A percentile compares a stretch with the other conserved stretches of the same genome.
Conservation (phyloP, 2,113 vertebrate species). For the Plestiodon gilberti region DNA sequence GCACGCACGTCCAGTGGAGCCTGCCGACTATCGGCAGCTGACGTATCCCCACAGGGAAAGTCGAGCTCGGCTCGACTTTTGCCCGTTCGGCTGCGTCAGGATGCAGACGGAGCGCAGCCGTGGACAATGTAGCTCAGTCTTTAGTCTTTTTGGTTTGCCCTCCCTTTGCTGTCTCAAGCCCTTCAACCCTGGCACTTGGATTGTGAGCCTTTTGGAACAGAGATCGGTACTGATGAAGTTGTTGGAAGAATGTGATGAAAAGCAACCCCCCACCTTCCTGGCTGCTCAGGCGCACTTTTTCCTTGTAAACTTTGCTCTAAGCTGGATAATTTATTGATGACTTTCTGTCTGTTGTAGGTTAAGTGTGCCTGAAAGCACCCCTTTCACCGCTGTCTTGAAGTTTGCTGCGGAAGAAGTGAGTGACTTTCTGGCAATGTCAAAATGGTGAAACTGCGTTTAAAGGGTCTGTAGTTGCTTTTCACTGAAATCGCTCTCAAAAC, state of each 20-base stretch:
- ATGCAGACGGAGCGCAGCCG: too few relatives aligned
- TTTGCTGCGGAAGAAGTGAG: slow-evolving; percentile 97
- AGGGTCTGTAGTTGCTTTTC: neutral
- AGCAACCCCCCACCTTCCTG: neutral
- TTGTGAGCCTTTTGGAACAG: too few relatives aligned
- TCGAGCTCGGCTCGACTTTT: too few relatives aligned
- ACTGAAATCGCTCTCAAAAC: neutral
- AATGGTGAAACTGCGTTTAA: neutral
- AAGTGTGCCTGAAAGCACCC: slow-evolving; percentile 93
- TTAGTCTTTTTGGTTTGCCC: too few relatives aligned
- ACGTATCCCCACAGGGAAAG: too few relatives aligned
- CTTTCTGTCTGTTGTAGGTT: slow-evolving; percentile 78
- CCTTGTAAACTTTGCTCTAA: neutral
- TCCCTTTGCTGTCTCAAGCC: too few relatives aligned
- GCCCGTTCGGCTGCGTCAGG: too few relatives aligned
- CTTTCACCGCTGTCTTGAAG: slow-evolving; percentile 96
- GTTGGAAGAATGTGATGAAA: neutral
- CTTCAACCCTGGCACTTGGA: too few relatives aligned
- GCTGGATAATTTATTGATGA: accelerated
- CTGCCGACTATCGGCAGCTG: too few relatives aligned
- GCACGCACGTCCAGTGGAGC: too few relatives aligned
- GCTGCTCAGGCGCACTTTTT: neutral
- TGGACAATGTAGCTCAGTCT: too few relatives aligned
- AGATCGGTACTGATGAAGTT: too few relatives aligned
- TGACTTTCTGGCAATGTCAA: accelerated